Percentiles rank a stretch among this genome's conserved stretches.
phyloP scores from a whole-genome alignment of 2,113 vertebrate genomes.

The Leptodactylus fuscus region DNA sequence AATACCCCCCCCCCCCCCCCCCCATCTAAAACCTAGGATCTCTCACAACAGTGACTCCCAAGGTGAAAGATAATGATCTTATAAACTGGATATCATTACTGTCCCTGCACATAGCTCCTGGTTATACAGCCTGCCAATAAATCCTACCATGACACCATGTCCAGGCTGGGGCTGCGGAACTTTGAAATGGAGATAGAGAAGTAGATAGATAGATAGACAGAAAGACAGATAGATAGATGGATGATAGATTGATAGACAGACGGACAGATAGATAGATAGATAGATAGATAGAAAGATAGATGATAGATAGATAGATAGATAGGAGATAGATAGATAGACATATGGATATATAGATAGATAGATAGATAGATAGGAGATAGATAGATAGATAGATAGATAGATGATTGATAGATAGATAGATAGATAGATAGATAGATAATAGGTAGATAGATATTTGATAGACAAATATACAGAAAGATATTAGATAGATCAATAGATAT shows the following conservation, averaged over 20 bases:
- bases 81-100: background rate
- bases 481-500: slow-evolving; percentile 3
- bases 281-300: background rate
- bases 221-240: no score
- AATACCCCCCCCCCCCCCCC: no score
- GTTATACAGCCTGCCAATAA: background rate
- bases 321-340: background rate
- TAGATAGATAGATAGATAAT: background rate
- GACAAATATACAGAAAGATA: background rate
- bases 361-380: no score
- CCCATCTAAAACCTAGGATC: background rate
- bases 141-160: background rate
- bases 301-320: slow-evolving; percentile 1
- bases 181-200: no score
- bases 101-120: background rate
- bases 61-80: background rate
- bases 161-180: background rate
- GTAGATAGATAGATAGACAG: no score
- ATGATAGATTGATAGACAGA: no score
- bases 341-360: no score
- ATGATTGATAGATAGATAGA: background rate
- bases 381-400: background rate
- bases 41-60: background rate
- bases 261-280: no score
- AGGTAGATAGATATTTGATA: background rate